phyloP scores from a whole-genome alignment of 2,113 vertebrate genomes.

The Stegastes partitus region DNA sequence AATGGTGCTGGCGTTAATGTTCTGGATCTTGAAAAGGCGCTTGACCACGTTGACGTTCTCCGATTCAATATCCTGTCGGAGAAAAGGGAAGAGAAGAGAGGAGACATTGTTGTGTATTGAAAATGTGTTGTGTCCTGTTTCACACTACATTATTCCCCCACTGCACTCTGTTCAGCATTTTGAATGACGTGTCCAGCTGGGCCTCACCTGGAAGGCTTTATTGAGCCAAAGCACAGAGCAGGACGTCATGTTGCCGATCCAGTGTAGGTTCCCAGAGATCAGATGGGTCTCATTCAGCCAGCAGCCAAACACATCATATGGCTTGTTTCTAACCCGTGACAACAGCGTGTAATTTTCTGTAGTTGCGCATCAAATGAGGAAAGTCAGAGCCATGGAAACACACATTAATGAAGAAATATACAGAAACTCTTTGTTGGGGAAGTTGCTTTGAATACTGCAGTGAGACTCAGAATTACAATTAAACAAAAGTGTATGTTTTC shows the following conservation, averaged over 20 bases:
- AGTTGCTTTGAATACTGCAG: no score
- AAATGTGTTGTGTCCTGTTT: no score
- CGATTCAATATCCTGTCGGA: slow-evolving; percentile 91
- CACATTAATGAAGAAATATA: background rate
- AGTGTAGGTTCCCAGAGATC: slow-evolving; percentile 96
- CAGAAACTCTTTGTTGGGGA: no score
- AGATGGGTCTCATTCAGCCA: slow-evolving; percentile 97
- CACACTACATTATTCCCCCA: no score
- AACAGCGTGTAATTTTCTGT: slow-evolving; percentile 93
- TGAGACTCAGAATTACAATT: no score
- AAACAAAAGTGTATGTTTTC: no score
- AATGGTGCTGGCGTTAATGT: slow-evolving; percentile 96
- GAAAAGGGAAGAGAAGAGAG: background rate
- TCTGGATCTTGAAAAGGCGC: slow-evolving; percentile 98
- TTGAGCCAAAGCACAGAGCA: slow-evolving; percentile 98
- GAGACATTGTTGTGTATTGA: background rate
- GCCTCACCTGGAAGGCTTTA: slow-evolving; percentile 95
- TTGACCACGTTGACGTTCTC: slow-evolving; percentile 98
- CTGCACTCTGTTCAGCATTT: no score
- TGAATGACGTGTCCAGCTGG: no score
- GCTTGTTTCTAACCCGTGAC: slow-evolving; percentile 97
- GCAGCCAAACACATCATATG: slow-evolving; percentile 97
- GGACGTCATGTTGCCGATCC: slow-evolving; percentile 95
- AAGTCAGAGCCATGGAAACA: background rate
- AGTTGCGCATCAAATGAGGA: background rate